phyloP scores from a whole-genome alignment of 2,113 vertebrate genomes.

The Peromyscus californicus region DNA sequence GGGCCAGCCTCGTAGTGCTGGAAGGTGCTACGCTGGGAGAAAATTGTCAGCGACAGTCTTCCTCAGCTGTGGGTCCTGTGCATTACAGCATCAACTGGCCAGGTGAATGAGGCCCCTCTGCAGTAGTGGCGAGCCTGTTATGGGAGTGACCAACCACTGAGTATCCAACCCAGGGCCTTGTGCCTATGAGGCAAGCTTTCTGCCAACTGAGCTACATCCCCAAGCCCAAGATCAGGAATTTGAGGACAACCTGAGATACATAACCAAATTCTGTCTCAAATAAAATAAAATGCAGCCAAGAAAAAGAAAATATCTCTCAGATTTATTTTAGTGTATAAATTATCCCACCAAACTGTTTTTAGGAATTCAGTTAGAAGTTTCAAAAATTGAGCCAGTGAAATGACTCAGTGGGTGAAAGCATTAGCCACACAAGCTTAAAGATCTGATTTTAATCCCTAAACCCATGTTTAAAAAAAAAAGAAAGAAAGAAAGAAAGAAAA shows the following conservation, averaged over 20 bases:
- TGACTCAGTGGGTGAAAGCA: background rate
- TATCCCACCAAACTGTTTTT: background rate
- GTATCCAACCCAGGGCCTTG: background rate
- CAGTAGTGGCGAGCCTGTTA: background rate
- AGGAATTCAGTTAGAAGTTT: background rate
- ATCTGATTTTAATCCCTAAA: background rate
- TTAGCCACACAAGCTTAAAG: background rate
- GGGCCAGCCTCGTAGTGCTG: background rate
- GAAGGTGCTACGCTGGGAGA: background rate
- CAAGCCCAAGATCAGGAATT: background rate
- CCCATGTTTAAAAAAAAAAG: too few relatives aligned
- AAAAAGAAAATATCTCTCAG: background rate
- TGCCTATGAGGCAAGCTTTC: background rate
- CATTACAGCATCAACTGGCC: background rate
- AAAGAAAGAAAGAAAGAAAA: background rate
- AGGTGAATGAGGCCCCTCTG: background rate
- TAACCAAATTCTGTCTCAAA: background rate
- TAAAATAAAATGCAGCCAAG: background rate
- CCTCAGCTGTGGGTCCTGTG: too few relatives aligned
- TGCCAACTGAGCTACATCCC: background rate
- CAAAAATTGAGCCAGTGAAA: background rate
- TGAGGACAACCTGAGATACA: background rate
- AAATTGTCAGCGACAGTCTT: background rate
- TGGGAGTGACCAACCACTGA: background rate
- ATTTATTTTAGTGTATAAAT: background rate